These are phyloP conservation scores for Eurytoma adleriae DNA, from an alignment of 2,888 invertebrate species.

Conservation along the genomic window DNA sequence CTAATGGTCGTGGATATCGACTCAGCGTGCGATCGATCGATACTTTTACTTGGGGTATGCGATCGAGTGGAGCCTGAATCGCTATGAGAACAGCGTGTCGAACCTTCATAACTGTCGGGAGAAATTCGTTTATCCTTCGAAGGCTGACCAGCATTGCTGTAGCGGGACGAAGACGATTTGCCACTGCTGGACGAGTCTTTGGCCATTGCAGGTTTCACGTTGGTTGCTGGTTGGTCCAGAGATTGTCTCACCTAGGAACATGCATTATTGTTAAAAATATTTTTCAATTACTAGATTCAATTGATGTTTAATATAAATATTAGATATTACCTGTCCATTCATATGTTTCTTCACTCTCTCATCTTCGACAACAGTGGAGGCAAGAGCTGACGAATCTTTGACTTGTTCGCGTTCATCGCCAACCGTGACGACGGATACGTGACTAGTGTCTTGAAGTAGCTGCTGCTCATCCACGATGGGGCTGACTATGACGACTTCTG, in stretches of 20 bases:
- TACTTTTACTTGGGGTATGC: constrained; percentile 77
- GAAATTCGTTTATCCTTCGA: constrained; percentile 76
- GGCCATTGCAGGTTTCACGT: constrained; percentile 62
- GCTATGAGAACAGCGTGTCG: constrained; percentile 80
- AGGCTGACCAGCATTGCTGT: constrained; percentile 37
- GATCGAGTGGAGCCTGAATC: constrained; percentile 87
- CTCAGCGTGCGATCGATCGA: constrained; percentile 87
- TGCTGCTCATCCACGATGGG: constrained; percentile 79
- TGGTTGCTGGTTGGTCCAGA: constrained; percentile 20
- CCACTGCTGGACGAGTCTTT: constrained; percentile 57
- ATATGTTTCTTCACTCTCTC: constrained; percentile 62
- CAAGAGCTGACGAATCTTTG: constrained; percentile 81
- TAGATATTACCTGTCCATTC: constrained; percentile 65
- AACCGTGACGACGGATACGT: constrained; percentile 94
- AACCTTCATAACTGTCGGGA: constrained; percentile 81
- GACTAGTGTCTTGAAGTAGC: constrained; percentile 85
- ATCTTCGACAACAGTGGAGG: constrained; percentile 67
- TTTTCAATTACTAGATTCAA: too few species aligned
- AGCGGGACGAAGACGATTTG: constrained; percentile 31
- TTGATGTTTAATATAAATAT: not conserved
- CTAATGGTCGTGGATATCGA: constrained; percentile 88
- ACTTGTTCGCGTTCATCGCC: constrained; percentile 87
- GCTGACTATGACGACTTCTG: constrained; percentile 89
- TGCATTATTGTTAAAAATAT: too few species aligned
- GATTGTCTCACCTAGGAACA: constrained; percentile 38